Evolutionary conservation across 2,113 vertebrate genomes (phyloP).

Genomic region (Sceloporus undulatus): DNA sequence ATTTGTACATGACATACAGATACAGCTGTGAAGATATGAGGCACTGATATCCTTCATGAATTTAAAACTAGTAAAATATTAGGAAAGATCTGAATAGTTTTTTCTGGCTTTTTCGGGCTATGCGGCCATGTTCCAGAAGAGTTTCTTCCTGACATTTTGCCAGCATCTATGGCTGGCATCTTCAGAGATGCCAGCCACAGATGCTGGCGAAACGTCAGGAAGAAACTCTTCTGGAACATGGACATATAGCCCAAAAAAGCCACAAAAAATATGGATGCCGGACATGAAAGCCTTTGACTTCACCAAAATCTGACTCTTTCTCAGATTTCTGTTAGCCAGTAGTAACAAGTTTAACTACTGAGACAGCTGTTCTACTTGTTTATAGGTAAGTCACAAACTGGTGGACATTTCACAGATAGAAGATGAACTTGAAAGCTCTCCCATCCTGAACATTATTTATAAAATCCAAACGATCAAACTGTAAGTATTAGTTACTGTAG

Average conservation of each 20-base stretch:
- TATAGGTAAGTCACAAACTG: conserved; percentile 84
- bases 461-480: conserved; percentile 84
- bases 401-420: conserved; percentile 69
- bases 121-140: no score
- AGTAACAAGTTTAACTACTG: conserved; percentile 30
- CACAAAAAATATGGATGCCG: no score
- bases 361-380: conserved; percentile 17
- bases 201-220: no score
- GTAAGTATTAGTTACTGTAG: conserved; percentile 75
- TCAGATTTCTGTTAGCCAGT: not conserved
- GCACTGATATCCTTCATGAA: not conserved
- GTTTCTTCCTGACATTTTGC: no score
- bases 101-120: no score
- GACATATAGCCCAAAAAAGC: no score
- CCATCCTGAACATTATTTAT: conserved; percentile 79
- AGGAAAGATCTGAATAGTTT: not conserved
- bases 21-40: not conserved
- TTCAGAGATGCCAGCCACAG: no score
- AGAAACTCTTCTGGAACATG: no score
- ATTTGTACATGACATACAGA: not conserved
- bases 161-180: no score
- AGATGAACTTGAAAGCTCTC: conserved; percentile 65
- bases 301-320: not conserved
- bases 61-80: not conserved
- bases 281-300: no score